These are phyloP conservation scores for Papilio elwesi DNA, from an alignment of 2,888 invertebrate genomes.

Conservation along the genomic window DNA sequence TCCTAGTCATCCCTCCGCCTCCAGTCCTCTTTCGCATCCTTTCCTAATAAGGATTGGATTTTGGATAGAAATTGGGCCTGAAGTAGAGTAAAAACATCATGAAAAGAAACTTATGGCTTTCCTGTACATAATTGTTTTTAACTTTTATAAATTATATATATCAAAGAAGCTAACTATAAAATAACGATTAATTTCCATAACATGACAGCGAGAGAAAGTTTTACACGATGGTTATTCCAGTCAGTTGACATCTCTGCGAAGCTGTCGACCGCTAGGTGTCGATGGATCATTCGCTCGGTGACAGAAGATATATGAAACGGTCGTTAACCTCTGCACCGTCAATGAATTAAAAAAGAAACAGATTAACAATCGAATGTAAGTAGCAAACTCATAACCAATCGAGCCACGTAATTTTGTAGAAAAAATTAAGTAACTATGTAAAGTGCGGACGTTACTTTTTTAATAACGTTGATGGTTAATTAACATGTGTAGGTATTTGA, in stretches of 20 bases:
- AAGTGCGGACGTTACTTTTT: not conserved
- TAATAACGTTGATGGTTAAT: not conserved
- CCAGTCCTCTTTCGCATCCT: too few relatives aligned
- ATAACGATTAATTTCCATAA: too few relatives aligned
- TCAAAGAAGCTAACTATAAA: too few relatives aligned
- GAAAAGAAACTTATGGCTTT: too few relatives aligned
- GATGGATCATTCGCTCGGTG: conserved; percentile 61
- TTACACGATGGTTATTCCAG: conserved; percentile 39
- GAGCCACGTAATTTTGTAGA: not conserved
- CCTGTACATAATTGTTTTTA: too few relatives aligned
- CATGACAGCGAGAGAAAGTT: too few relatives aligned
- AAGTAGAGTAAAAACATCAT: too few relatives aligned
- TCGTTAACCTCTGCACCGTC: conserved; percentile 53
- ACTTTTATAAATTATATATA: too few relatives aligned
- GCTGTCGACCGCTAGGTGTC: conserved; percentile 62
- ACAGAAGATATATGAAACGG: conserved; percentile 60
- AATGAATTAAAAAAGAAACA: conserved; percentile 27
- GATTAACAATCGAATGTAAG: conserved; percentile 12
- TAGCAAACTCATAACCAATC: conserved; percentile 3
- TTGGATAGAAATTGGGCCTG: too few relatives aligned
- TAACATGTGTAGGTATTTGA: too few relatives aligned
- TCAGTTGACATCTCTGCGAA: conserved; percentile 23
- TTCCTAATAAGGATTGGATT: too few relatives aligned
- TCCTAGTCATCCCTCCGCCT: too few relatives aligned
- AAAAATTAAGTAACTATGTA: not conserved